Evolutionary conservation across 2,888 invertebrate genomes (phyloP).

Genomic region (Rhimphoctona megacephalus): DNA sequence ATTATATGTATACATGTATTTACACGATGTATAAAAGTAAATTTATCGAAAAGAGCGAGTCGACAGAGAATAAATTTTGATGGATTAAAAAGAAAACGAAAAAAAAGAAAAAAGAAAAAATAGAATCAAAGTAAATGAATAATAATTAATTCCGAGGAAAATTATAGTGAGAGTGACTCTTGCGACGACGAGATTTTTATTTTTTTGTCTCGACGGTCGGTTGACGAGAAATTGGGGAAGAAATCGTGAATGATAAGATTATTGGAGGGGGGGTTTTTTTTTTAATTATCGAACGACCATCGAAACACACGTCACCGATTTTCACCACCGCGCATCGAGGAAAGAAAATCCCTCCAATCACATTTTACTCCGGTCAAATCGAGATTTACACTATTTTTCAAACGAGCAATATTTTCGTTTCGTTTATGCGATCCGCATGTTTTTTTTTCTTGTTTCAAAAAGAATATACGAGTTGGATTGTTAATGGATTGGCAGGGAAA

Average conservation of each 20-base stretch:
- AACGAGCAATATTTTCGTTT: neutral
- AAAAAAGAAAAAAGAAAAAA: slow-evolving; percentile 29
- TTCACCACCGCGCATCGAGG: slow-evolving; percentile 58
- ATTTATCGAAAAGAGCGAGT: slow-evolving; percentile 62
- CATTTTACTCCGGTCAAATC: slow-evolving; percentile 31
- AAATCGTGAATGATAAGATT: neutral
- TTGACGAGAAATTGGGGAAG: neutral
- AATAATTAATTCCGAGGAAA: slow-evolving; percentile 56
- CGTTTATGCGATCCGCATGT: neutral
- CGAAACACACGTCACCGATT: slow-evolving; percentile 54
- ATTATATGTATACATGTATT: slow-evolving; percentile 31
- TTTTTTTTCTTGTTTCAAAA: neutral
- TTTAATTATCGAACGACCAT: slow-evolving; percentile 38
- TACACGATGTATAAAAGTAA: slow-evolving; percentile 35
- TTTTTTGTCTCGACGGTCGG: slow-evolving; percentile 33
- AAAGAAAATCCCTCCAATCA: slow-evolving; percentile 57
- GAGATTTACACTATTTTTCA: neutral
- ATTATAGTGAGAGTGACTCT: slow-evolving; percentile 66
- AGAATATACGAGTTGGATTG: slow-evolving; percentile 42
- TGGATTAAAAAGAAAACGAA: slow-evolving; percentile 42
- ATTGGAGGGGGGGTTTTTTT: neutral
- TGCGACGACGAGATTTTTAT: slow-evolving; percentile 18
- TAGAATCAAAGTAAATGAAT: slow-evolving; percentile 28
- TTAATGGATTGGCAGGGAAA: slow-evolving; percentile 56
- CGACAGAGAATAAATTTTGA: slow-evolving; percentile 41